Conservation (phyloP, 2,888 invertebrate species). For the Lordiphosa andalusiaca region DNA sequence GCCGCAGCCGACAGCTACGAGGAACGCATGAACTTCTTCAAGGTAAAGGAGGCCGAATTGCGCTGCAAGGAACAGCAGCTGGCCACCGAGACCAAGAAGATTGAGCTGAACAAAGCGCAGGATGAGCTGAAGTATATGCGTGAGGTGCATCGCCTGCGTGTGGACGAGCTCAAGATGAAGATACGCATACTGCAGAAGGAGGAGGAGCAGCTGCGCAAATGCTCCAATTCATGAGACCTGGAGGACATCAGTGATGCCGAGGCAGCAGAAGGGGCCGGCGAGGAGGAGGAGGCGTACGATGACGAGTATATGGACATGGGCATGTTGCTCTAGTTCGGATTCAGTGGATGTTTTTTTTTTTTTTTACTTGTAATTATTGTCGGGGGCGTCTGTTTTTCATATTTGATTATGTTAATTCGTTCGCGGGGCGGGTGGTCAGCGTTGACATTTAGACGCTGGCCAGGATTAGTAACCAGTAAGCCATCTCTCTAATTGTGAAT, state of each 20-base stretch:
- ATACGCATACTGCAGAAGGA: constrained; percentile 78
- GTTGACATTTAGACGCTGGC: constrained; percentile 5
- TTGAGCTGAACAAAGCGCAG: constrained; percentile 76
- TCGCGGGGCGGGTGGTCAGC: constrained; percentile 23
- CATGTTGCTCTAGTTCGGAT: constrained; percentile 42
- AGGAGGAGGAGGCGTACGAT: constrained; percentile 10
- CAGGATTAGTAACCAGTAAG: constrained; percentile 21
- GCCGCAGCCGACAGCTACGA: constrained; percentile 55
- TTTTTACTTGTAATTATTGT: constrained; percentile 3
- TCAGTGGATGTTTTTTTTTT: constrained; percentile 10
- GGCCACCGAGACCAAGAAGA: constrained; percentile 76
- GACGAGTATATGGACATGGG: constrained; percentile 27
- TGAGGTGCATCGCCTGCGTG: constrained; percentile 76
- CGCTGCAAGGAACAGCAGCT: constrained; percentile 78
- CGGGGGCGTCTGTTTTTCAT: background rate
- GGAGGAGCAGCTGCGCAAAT: constrained; percentile 74
- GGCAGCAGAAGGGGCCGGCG: constrained; percentile 5
- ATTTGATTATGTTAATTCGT: constrained; percentile 9
- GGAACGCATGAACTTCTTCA: constrained; percentile 77
- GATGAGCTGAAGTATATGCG: constrained; percentile 78
- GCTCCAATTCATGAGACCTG: constrained; percentile 60
- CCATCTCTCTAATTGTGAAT: constrained; percentile 36
- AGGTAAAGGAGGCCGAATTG: constrained; percentile 78
- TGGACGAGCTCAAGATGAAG: constrained; percentile 78
- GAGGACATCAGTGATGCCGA: constrained; percentile 61